These are phyloP conservation scores for Zygaena filipendulae DNA, from an alignment of 2,888 invertebrate species.

Conservation along the genomic window DNA sequence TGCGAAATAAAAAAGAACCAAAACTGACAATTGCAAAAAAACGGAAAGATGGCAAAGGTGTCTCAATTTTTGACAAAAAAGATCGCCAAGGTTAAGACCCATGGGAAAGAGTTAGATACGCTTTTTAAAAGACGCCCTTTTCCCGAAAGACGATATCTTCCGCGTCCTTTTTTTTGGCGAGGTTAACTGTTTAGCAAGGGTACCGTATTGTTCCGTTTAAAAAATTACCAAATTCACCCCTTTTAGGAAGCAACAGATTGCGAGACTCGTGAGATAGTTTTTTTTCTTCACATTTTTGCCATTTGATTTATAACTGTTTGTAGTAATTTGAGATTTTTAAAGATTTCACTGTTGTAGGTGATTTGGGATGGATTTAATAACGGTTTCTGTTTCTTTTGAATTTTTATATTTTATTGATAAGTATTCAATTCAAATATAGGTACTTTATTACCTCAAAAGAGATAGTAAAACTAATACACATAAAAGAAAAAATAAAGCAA, in stretches of 20 bases:
- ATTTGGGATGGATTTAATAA: conserved; percentile 40
- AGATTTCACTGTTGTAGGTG: conserved; percentile 41
- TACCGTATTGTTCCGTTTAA: conserved; percentile 37
- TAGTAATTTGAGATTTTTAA: conserved; percentile 66
- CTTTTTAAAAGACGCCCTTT: conserved; percentile 35
- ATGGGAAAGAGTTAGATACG: conserved; percentile 67
- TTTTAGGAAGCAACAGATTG: conserved; percentile 57
- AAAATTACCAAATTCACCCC: conserved; percentile 50
- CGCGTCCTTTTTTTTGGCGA: conserved; percentile 35
- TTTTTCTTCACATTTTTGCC: conserved; percentile 36
- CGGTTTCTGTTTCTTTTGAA: no score
- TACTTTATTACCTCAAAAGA: no score
- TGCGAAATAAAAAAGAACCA: conserved; percentile 36
- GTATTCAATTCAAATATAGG: no score
- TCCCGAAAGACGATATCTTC: conserved; percentile 44
- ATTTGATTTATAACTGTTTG: conserved; percentile 65
- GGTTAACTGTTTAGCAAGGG: conserved; percentile 49
- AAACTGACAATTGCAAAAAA: conserved; percentile 39
- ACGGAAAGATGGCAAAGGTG: conserved; percentile 65
- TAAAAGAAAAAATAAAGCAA: no score
- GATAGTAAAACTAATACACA: no score
- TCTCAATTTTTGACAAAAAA: conserved; percentile 59
- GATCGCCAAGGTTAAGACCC: conserved; percentile 63
- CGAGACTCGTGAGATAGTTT: conserved; percentile 57
- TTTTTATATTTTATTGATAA: no score